A percentile compares a stretch with the other conserved stretches of the same genome.
Conservation (phyloP, 2,113 vertebrate species). For the Nibea coibor region DNA sequence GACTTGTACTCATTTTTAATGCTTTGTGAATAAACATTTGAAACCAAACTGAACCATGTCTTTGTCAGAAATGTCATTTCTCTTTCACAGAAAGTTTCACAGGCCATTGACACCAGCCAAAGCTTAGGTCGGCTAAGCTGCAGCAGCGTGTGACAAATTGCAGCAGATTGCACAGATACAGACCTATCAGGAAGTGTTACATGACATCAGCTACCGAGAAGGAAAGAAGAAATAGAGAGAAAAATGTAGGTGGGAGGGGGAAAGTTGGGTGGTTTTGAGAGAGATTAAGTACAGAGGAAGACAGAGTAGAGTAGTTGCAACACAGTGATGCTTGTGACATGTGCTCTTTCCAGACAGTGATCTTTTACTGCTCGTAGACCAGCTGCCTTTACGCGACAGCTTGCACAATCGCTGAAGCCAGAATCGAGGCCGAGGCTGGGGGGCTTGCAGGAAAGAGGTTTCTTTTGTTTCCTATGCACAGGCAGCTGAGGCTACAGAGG, state of each 20-base stretch:
- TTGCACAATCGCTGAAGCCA: conserved; percentile 76
- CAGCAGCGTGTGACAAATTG: conserved; percentile 17
- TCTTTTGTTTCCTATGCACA: conserved; percentile 59
- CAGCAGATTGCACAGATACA: conserved; percentile 16
- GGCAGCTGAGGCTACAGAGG: conserved; percentile 35
- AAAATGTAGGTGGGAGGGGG: conserved; percentile 39
- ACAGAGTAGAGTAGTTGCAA: conserved; percentile 28
- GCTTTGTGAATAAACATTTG: conserved; percentile 79
- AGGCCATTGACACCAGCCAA: neutral
- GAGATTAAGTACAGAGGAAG: conserved; percentile 8
- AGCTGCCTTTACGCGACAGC: conserved; percentile 86
- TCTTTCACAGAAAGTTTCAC: neutral
- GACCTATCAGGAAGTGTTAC: conserved; percentile 53
- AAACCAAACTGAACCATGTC: conserved; percentile 52
- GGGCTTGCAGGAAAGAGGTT: conserved; percentile 27
- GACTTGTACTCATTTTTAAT: conserved; percentile 69
- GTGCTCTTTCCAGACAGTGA: conserved; percentile 72
- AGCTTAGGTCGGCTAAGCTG: conserved; percentile 6
- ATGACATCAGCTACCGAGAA: neutral
- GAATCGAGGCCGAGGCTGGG: neutral
- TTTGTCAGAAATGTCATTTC: conserved; percentile 62
- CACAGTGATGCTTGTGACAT: conserved; percentile 47
- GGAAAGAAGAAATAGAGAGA: conserved; percentile 7
- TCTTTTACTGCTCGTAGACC: conserved; percentile 78
- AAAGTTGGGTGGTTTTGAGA: conserved; percentile 1